Conservation (phyloP, 2,888 invertebrate species). For the Habroteleia sp. region DNA sequence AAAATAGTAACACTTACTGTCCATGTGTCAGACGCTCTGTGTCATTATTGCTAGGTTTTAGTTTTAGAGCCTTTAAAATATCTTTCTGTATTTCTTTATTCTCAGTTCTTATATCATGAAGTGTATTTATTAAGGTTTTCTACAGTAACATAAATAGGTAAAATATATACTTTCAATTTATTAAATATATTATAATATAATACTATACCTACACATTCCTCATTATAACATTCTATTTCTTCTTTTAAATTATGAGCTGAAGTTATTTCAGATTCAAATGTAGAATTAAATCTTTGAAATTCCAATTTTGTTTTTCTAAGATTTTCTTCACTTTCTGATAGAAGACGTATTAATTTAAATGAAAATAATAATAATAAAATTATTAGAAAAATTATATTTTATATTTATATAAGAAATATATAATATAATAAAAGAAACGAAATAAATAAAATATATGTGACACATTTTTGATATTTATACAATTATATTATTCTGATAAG, state of each 20-base stretch:
- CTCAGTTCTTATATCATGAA: not conserved
- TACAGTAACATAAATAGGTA: not conserved
- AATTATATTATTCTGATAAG: too few relatives aligned
- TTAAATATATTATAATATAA: too few relatives aligned
- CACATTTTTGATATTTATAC: too few relatives aligned
- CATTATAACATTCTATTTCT: not conserved
- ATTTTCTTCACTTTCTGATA: not conserved
- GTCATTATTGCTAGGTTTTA: slow-evolving; percentile 10
- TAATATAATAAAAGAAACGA: too few relatives aligned
- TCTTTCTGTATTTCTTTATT: not conserved
- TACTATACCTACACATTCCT: not conserved
- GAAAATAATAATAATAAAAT: too few relatives aligned
- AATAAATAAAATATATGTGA: too few relatives aligned
- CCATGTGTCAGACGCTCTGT: slow-evolving; percentile 5
- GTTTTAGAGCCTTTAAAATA: not conserved
- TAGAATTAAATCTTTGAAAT: not conserved
- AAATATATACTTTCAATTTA: not conserved
- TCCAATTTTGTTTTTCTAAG: not conserved
- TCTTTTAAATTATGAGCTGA: not conserved
- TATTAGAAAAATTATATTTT: too few relatives aligned
- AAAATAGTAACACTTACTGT: not conserved
- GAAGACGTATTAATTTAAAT: too few relatives aligned
- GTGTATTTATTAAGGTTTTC: not conserved
- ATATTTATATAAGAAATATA: too few relatives aligned
- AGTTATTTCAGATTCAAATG: not conserved